Base-by-base conservation (phyloP, 2,888 invertebrate genomes). In the Apamea sordens region DNA sequence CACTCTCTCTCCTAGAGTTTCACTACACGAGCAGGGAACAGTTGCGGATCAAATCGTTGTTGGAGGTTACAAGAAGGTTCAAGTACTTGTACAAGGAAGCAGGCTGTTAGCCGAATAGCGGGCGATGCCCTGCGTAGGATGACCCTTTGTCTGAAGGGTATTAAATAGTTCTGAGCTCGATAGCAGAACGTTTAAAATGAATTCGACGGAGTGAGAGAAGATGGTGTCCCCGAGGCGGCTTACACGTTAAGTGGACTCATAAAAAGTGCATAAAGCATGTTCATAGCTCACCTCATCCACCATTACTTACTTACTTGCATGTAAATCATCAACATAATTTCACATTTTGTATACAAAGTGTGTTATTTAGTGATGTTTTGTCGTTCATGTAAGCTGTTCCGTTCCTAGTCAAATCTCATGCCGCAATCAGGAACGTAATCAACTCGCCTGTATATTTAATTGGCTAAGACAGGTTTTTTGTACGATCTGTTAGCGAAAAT, bases 101-200 rank as follows among this genome's bases (percentile, higher is more conserved):
- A 87, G 85, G 83, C 89, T 90, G 94, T 95, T 93, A 90, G 91
- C 86, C 90, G 84, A 92, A 90, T 88, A 85, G 89, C 92, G 94
- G 94, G 90, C 94, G 93, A 92, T 93, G 95, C 92, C 93, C 95
- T 94, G 95, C 94, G 95, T 94, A 95, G 95, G 95, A 84, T 87
- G 94, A 93, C 93, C 94, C 94, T 94, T 93, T 92, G 93, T 93
- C 92, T 92, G 91, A 91, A 87, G 83, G 86, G 86, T 82, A 87
- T 85, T 85, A 90, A 41, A 86, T 89, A 86, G 86, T 77, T 79
- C 81, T 88, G 80, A 79, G 74, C 76, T 86, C 77, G 59, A 84
- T 86, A 83, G 76, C 76, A 82, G 47, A 84, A 65, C 64, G 79
- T 71, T 73, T 81, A 77, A 75, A 68, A 82, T 81, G 13, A 84